These are phyloP conservation scores for Drosophila sturtevanti DNA, from an alignment of 1,140 invertebrate species.

Conservation along the genomic window DNA sequence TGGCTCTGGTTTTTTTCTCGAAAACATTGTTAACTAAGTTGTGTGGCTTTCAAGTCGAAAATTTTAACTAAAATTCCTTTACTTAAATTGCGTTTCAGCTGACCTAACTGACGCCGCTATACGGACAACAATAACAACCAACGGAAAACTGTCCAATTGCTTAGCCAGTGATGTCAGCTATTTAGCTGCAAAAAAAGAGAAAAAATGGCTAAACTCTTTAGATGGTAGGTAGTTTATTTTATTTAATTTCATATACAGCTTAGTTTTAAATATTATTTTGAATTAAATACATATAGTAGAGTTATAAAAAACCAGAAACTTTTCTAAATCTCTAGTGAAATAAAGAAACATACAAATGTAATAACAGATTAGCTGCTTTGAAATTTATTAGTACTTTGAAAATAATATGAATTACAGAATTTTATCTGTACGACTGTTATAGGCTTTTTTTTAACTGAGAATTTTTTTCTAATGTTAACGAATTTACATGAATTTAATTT, in stretches of 20 bases:
- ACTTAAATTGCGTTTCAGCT: constrained; percentile 48
- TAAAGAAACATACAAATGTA: no score
- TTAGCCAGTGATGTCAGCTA: not conserved
- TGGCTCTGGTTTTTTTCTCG: constrained; percentile 83
- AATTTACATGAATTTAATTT: no score
- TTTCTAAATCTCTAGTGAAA: no score
- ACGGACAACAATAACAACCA: constrained; percentile 50
- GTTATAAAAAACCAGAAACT: no score
- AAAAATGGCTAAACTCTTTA: not conserved
- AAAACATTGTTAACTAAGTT: constrained; percentile 82
- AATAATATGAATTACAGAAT: no score
- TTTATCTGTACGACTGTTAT: no score
- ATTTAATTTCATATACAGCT: no score
- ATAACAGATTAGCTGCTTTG: no score
- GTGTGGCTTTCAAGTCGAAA: not conserved
- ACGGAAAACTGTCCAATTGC: constrained; percentile 13
- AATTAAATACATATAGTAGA: no score
- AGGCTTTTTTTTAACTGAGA: no score
- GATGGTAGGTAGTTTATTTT: not conserved
- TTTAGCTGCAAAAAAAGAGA: not conserved
- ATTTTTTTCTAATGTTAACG: no score
- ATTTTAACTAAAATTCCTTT: constrained; percentile 4
- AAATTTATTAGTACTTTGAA: no score
- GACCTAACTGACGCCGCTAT: constrained; percentile 3
- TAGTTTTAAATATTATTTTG: not conserved